Evolutionary conservation across 1,140 invertebrate genomes (phyloP).

Genomic region (Drosophila pseudoobscura): DNA sequence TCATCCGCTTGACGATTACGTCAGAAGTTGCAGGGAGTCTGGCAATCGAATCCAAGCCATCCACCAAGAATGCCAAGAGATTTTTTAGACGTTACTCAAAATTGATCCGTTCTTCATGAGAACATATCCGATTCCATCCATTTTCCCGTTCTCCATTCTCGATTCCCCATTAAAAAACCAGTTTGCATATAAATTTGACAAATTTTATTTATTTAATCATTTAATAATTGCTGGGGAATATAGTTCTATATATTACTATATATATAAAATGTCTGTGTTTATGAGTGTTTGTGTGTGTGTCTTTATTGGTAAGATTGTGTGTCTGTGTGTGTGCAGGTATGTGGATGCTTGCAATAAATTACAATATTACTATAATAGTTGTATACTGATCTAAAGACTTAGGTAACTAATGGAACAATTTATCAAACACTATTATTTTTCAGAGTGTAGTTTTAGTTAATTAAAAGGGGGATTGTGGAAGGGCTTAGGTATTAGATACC

Average conservation of each 20-base stretch:
- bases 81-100: no score
- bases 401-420: conserved; percentile 76
- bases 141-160: neutral
- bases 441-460: conserved; percentile 26
- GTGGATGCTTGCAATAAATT: conserved; percentile 68
- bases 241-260: conserved; percentile 65
- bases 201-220: conserved; percentile 82
- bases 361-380: conserved; percentile 71
- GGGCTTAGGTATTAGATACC: conserved; percentile 68
- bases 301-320: neutral
- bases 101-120: no score
- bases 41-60: no score
- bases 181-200: conserved; percentile 62
- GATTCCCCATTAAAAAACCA: conserved; percentile 10
- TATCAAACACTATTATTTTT: conserved; percentile 57
- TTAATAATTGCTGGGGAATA: conserved; percentile 78
- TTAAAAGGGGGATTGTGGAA: conserved; percentile 10
- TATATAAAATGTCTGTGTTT: conserved; percentile 46
- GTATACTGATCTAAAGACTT: conserved; percentile 61
- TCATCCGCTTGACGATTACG: no score
- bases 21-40: no score
- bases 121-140: neutral
- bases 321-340: conserved; percentile 16
- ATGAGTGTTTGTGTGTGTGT: conserved; percentile 26
- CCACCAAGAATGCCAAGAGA: no score